Evolutionary conservation across 2,797 vertebrate species (phyloP).

Genomic region (Thripadectes ignobilis): DNA sequence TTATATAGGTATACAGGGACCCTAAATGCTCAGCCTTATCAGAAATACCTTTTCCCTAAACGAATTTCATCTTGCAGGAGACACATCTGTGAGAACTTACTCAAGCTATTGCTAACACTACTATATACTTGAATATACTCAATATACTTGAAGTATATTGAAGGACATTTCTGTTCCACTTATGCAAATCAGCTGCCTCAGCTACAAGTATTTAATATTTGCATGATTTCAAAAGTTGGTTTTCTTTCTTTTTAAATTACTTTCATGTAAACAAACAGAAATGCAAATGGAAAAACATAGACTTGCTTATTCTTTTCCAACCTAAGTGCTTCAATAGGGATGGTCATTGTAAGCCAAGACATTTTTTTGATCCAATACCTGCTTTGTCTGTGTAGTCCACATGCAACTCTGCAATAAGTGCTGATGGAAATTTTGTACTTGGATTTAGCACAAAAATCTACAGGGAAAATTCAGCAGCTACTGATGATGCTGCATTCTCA

Average conservation of each 20-base stretch:
- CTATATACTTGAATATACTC: no score
- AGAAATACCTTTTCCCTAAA: not conserved
- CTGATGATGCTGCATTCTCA: not conserved
- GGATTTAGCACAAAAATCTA: not conserved
- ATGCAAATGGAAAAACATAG: not conserved
- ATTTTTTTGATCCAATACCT: not conserved
- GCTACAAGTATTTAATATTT: not conserved
- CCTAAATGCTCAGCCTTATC: not conserved
- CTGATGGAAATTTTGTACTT: not conserved
- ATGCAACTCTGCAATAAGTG: not conserved
- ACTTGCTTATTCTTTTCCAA: not conserved
- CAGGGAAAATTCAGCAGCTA: not conserved
- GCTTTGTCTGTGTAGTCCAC: not conserved
- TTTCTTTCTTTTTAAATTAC: not conserved
- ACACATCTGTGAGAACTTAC: not conserved
- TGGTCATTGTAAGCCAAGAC: not conserved
- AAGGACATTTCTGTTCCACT: not conserved
- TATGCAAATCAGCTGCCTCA: not conserved
- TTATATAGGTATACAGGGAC: not conserved
- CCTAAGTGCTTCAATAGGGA: not conserved
- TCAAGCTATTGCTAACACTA: not conserved
- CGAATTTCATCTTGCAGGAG: not conserved
- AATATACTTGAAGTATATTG: not conserved
- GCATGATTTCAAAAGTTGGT: not conserved
- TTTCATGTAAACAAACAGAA: not conserved